A percentile compares a stretch with the other conserved stretches of the same genome.
Evolutionary conservation across 2,888 invertebrate species (phyloP).

Genomic region (Ophioninae sp.): DNA sequence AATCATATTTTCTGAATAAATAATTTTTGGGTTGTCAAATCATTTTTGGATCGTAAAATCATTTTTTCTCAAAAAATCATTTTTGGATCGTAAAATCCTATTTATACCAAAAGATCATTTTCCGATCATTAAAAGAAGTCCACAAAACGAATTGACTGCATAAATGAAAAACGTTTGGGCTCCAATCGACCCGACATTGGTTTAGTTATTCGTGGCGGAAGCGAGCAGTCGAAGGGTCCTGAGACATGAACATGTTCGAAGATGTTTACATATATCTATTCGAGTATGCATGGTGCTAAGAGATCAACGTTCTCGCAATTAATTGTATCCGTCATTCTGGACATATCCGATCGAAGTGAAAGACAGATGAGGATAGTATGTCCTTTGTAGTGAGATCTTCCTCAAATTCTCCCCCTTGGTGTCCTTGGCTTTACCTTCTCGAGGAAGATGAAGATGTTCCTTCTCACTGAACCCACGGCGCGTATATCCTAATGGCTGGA

Average conservation of each 20-base stretch:
- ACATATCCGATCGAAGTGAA: slow-evolving; percentile 68
- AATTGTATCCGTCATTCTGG: slow-evolving; percentile 71
- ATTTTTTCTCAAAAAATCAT: too few relatives aligned
- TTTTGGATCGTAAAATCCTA: too few relatives aligned
- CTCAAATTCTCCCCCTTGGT: slow-evolving; percentile 14
- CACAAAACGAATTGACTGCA: too few relatives aligned
- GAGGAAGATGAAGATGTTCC: slow-evolving; percentile 52
- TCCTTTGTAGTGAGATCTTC: slow-evolving; percentile 44
- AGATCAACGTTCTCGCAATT: slow-evolving; percentile 65
- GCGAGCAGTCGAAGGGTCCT: neutral
- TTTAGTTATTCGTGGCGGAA: too few relatives aligned
- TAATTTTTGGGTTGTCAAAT: too few relatives aligned
- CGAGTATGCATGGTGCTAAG: slow-evolving; percentile 15
- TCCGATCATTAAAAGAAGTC: too few relatives aligned
- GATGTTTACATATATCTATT: neutral
- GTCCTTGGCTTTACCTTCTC: slow-evolving; percentile 12
- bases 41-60: too few relatives aligned
- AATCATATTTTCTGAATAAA: too few relatives aligned
- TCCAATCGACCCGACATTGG: too few relatives aligned
- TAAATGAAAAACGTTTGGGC: too few relatives aligned
- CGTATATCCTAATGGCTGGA: slow-evolving; percentile 49
- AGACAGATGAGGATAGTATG: slow-evolving; percentile 63
- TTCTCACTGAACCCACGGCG: slow-evolving; percentile 31
- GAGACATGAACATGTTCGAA: neutral
- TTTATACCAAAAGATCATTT: too few relatives aligned